Conservation (phyloP, 2,797 vertebrate genomes). For the Trichosurus vulpecula region DNA sequence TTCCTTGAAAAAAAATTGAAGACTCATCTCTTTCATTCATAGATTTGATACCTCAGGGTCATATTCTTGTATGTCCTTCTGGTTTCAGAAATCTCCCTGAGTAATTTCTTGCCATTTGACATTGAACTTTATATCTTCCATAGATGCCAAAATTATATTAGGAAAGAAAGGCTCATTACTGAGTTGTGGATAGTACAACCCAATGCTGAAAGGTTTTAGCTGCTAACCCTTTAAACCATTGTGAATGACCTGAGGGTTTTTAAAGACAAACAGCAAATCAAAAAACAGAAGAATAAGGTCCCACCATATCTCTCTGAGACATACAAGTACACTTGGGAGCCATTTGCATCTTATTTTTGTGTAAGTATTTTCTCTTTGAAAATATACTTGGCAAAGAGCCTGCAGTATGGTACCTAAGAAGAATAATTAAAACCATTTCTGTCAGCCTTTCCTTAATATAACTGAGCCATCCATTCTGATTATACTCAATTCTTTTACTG, state of each 20-base stretch:
- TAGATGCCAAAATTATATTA: constrained; percentile 24
- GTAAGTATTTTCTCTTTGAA: constrained; percentile 66
- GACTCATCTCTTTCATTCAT: background rate
- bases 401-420: constrained; percentile 45
- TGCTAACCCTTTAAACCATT: constrained; percentile 27
- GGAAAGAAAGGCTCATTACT: background rate
- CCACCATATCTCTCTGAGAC: constrained; percentile 3
- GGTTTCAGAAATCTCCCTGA: constrained; percentile 1
- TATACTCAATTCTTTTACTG: constrained; percentile 59
- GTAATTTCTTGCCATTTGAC: constrained; percentile 22
- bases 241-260: constrained; percentile 18
- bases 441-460: constrained; percentile 56
- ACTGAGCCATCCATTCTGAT: constrained; percentile 52
- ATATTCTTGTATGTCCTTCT: constrained; percentile 7
- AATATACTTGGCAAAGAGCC: constrained; percentile 61
- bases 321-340: constrained; percentile 15
- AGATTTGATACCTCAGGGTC: background rate
- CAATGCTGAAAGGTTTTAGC: background rate
- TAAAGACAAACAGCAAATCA: constrained; percentile 53
- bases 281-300: constrained; percentile 63
- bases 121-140: constrained; percentile 38
- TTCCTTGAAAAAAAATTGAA: background rate
- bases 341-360: constrained; percentile 56
- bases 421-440: constrained; percentile 46
- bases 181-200: background rate